phyloP scores from a whole-genome alignment of 2,113 vertebrate species.

The Xyrauchen texanus region DNA sequence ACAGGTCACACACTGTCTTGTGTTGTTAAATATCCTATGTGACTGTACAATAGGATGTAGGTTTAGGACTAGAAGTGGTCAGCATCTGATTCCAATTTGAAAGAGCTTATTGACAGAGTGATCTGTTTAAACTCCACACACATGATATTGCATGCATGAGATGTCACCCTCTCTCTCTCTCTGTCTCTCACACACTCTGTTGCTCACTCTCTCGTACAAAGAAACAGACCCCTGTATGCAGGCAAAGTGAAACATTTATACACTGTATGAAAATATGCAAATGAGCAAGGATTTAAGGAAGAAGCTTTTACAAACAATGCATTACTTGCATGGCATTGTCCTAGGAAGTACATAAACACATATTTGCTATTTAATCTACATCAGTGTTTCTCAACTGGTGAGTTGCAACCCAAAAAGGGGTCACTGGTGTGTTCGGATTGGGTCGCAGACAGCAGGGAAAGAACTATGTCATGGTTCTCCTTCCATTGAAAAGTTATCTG shows the following conservation, averaged over 20 bases:
- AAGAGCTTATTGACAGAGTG: constrained; percentile 36
- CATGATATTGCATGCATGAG: constrained; percentile 24
- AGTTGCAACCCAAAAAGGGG: too few species aligned
- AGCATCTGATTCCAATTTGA: constrained; percentile 49
- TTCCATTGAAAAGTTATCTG: too few species aligned
- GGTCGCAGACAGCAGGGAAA: too few species aligned
- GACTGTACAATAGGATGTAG: constrained; percentile 17
- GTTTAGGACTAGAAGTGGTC: constrained; percentile 28
- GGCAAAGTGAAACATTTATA: not conserved
- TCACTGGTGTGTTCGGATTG: too few species aligned
- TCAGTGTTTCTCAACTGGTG: too few species aligned
- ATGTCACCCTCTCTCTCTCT: constrained; percentile 9
- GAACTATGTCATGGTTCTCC: too few species aligned
- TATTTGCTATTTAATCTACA: too few species aligned
- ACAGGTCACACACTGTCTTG: constrained; percentile 15
- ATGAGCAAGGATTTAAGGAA: not conserved
- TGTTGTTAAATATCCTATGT: constrained; percentile 24
- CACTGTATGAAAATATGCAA: not conserved
- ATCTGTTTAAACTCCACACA: constrained; percentile 48
- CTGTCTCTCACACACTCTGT: constrained; percentile 12
- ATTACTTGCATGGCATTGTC: not conserved
- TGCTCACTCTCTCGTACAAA: not conserved
- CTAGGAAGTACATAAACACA: not conserved
- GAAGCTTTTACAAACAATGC: not conserved
- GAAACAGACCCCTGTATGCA: not conserved